These are phyloP conservation scores for Aurelia sp. DNA, from an alignment of 30 jellyfish, hydroid and myxozoan genomes.

Conservation along the genomic window DNA sequence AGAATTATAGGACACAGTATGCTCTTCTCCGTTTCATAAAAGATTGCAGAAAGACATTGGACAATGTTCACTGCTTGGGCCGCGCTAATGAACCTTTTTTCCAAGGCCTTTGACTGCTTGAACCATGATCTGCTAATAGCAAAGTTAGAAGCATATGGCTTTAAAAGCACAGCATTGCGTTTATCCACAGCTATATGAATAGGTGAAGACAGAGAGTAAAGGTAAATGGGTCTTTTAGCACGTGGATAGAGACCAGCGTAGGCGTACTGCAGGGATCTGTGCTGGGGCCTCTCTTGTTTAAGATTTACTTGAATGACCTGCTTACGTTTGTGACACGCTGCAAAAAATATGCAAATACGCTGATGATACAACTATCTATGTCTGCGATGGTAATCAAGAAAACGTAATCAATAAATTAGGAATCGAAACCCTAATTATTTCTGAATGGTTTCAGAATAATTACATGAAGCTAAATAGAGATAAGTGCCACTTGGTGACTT, in stretches of 20 bases:
- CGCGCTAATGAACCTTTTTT: too few species aligned
- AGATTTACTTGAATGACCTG: neutral
- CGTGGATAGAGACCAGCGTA: conserved; percentile 2
- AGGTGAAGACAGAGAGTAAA: too few species aligned
- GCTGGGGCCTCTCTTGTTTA: neutral
- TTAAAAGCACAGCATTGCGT: too few species aligned
- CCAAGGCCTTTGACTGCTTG: too few species aligned
- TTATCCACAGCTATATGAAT: too few species aligned
- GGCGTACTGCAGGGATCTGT: conserved; percentile 3
- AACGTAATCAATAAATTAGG: neutral
- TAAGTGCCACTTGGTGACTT: too few species aligned
- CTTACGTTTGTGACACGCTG: neutral
- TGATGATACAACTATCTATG: too few species aligned
- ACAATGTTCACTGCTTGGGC: too few species aligned
- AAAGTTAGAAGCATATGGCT: too few species aligned
- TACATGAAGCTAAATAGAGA: neutral
- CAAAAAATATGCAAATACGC: neutral
- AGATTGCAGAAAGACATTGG: conserved; percentile 36
- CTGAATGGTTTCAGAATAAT: conserved; percentile 20
- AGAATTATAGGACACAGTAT: conserved; percentile 38
- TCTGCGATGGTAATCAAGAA: conserved; percentile 3
- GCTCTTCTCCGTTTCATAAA: conserved; percentile 33
- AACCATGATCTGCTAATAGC: too few species aligned
- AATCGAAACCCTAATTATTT: neutral
- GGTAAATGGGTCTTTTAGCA: too few species aligned